Evolutionary conservation across 2,888 invertebrate species (phyloP), one percentile per base, ranked within the genome.

Genomic region (Drosophila picticornis): DNA sequence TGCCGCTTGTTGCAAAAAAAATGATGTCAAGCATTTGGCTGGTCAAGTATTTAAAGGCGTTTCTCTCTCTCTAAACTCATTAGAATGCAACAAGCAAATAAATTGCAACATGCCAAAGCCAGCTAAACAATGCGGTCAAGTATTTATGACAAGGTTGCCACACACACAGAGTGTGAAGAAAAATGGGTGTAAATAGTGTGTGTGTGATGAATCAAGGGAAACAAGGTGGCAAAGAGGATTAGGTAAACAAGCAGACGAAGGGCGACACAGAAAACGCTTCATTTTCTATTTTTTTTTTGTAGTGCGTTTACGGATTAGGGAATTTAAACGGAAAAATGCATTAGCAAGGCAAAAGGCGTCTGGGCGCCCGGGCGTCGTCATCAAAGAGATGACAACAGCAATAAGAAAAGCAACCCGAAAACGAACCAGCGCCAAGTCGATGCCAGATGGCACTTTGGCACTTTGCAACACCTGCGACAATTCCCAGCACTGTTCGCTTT

Each of bases 381-480:
- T 72, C 77, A 76, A 80, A 72, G 70, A 53, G 77, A 60, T 50
- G 66, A 65, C 65, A 58, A 51, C 48, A 65, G 38, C 58, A 69
- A 56, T 46, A 61, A 56, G 6, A 55, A 29, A 7, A 36, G 50
- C 11, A 31, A 51, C 9, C 22, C 29, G 32, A 60, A 60, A 29
- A 51, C 16, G 36, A 51, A 29, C 52, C 29, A 27, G 32, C 43
- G 40, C 53, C 73, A 59, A 72, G 72, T 72, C 73, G 59, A 56
- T 73, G 62, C 70, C 80, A 71, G 69, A 56, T 56, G 63, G 46
- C 66, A 77, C 60, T 67, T 68, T 83, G 89, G 83, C 87, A 91
- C 91, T 91, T 90, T 91, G 78, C 76, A 81, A 73, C 92, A 92
- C 89, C 92, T 92, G 92, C 80, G 76, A 58, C 61, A 74, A 74